phyloP scores from a whole-genome alignment of 2,113 vertebrate species.

The Capreolus pygargus region DNA sequence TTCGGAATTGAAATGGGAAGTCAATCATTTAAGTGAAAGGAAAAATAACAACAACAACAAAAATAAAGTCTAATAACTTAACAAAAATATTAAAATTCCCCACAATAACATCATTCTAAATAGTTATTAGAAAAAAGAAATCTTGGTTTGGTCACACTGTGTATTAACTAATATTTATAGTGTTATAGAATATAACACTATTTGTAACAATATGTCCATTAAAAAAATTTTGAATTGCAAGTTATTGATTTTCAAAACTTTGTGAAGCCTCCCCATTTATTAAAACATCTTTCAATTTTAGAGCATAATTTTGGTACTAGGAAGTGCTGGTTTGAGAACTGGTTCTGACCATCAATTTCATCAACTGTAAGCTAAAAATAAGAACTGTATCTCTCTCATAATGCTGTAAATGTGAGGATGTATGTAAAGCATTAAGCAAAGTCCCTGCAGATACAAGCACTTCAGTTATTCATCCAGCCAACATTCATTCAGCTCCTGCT shows the following conservation, averaged over 20 bases:
- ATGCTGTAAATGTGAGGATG: neutral
- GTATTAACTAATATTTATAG: neutral
- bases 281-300: neutral
- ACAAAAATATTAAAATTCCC: neutral
- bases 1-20: conserved; percentile 16
- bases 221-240: neutral
- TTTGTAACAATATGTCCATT: neutral
- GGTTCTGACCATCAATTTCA: neutral
- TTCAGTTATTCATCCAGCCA: neutral
- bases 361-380: neutral
- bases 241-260: neutral
- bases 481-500: neutral
- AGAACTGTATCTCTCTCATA: neutral
- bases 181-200: neutral
- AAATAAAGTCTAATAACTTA: neutral
- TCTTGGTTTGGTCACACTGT: neutral
- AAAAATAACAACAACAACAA: neutral
- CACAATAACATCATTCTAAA: neutral
- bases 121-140: neutral
- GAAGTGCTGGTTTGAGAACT: neutral
- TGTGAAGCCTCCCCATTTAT: neutral
- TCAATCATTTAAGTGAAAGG: neutral
- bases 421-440: neutral
- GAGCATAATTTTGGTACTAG: neutral
- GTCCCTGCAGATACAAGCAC: neutral